Evolutionary conservation across 2,797 vertebrate species (phyloP).

Genomic region (Sebastolobus alascanus): DNA sequence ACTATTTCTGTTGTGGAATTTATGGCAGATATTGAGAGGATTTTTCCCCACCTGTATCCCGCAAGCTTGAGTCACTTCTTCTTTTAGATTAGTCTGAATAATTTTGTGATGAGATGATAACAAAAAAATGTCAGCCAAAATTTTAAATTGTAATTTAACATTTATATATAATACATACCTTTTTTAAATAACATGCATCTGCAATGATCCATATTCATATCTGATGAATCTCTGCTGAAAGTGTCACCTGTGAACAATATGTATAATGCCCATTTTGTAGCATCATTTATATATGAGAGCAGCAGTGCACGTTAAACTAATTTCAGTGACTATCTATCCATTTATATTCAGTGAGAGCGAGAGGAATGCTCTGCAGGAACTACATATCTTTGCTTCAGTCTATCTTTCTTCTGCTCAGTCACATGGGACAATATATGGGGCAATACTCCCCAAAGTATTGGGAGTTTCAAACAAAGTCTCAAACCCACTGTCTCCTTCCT

Average conservation of each 20-base stretch:
- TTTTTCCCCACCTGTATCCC: slow-evolving; percentile 20
- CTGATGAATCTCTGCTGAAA: slow-evolving; percentile 8
- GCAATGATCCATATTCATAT: slow-evolving; percentile 1
- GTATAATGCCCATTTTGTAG: slow-evolving; percentile 33
- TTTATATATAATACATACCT: neutral
- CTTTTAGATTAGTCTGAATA: neutral
- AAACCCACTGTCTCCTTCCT: slow-evolving; percentile 62
- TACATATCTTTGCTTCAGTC: slow-evolving; percentile 61
- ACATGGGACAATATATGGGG: slow-evolving; percentile 79
- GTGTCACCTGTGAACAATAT: slow-evolving; percentile 38
- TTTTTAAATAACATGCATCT: neutral
- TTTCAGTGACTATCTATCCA: slow-evolving; percentile 65
- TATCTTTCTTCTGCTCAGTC: slow-evolving; percentile 73
- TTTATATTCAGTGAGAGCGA: slow-evolving; percentile 75
- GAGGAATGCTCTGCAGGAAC: slow-evolving; percentile 62
- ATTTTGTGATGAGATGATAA: slow-evolving; percentile 10
- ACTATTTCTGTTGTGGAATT: slow-evolving; percentile 16
- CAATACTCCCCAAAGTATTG: slow-evolving; percentile 80
- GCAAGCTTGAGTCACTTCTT: neutral
- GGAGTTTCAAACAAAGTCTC: slow-evolving; percentile 80
- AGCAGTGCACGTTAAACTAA: slow-evolving; percentile 42
- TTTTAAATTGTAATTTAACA: neutral
- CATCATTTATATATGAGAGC: slow-evolving; percentile 32
- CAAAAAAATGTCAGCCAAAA: neutral
- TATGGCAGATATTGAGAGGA: slow-evolving; percentile 19